These are phyloP conservation scores for Scytalopus superciliaris DNA, from an alignment of 2,113 vertebrate genomes.

Conservation along the genomic window DNA sequence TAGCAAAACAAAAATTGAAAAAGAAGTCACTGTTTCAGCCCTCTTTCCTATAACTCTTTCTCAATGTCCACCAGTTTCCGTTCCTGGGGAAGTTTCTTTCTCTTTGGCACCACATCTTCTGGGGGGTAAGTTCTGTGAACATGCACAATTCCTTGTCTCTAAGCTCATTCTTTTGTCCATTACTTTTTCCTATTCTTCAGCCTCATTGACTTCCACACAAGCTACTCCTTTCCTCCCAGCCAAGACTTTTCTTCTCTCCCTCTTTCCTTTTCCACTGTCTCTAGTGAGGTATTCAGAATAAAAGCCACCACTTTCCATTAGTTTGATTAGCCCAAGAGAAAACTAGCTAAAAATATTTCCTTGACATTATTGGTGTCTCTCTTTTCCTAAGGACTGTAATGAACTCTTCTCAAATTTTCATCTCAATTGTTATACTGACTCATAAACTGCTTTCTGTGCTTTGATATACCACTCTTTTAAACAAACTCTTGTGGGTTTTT, in stretches of 20 bases:
- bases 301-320: not conserved
- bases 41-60: not conserved
- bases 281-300: not conserved
- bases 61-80: not conserved
- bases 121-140: not conserved
- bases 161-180: not conserved
- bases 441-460: not conserved
- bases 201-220: not conserved
- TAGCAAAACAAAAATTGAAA: not conserved
- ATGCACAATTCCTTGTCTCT: not conserved
- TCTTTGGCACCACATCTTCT: not conserved
- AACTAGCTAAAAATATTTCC: not conserved
- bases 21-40: not conserved
- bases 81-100: not conserved
- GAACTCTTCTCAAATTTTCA: not conserved
- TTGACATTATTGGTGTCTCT: not conserved
- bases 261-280: not conserved
- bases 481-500: accelerated
- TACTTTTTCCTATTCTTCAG: not conserved
- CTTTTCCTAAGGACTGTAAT: not conserved
- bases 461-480: not conserved
- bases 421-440: not conserved
- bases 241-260: not conserved
- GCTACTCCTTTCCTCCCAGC: not conserved
- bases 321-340: not conserved